A percentile compares a stretch with the other conserved stretches of the same genome.
These are phyloP conservation scores for Bombus impatiens DNA, from an alignment of 1,140 invertebrate species.

Conservation along the genomic window DNA sequence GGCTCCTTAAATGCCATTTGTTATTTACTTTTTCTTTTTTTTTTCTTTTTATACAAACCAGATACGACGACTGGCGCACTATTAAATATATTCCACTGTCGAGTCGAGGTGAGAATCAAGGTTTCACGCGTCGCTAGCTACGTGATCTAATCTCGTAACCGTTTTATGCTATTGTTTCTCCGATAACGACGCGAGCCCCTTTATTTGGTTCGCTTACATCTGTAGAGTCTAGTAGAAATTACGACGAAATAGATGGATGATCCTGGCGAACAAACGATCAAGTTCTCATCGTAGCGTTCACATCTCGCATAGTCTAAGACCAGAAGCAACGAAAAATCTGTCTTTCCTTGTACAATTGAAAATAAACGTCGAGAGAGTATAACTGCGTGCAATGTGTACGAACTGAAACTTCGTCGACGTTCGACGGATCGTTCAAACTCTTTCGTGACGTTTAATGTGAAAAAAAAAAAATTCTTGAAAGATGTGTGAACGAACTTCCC, in stretches of 20 bases:
- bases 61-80: slow-evolving; percentile 47
- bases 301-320: neutral
- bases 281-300: no score
- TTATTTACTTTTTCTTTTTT: neutral
- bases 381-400: neutral
- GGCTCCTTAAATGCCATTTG: slow-evolving; percentile 47
- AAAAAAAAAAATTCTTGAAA: neutral
- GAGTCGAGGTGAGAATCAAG: slow-evolving; percentile 56
- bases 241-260: neutral
- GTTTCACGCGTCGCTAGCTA: slow-evolving; percentile 57
- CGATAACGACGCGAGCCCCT: slow-evolving; percentile 5
- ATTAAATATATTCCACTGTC: slow-evolving; percentile 58
- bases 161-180: slow-evolving; percentile 31
- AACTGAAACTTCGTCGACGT: neutral
- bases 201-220: slow-evolving; percentile 61
- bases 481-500: neutral
- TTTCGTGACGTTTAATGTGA: neutral
- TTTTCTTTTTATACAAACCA: slow-evolving; percentile 71
- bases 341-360: neutral
- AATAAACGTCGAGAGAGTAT: neutral
- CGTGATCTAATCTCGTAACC: slow-evolving; percentile 35
- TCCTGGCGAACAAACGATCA: slow-evolving; percentile 40
- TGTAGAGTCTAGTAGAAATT: slow-evolving; percentile 2
- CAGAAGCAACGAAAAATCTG: neutral
- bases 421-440: neutral